These are phyloP conservation scores for Poecilia wingei DNA, from an alignment of 2,797 vertebrate genomes.

Conservation along the genomic window DNA sequence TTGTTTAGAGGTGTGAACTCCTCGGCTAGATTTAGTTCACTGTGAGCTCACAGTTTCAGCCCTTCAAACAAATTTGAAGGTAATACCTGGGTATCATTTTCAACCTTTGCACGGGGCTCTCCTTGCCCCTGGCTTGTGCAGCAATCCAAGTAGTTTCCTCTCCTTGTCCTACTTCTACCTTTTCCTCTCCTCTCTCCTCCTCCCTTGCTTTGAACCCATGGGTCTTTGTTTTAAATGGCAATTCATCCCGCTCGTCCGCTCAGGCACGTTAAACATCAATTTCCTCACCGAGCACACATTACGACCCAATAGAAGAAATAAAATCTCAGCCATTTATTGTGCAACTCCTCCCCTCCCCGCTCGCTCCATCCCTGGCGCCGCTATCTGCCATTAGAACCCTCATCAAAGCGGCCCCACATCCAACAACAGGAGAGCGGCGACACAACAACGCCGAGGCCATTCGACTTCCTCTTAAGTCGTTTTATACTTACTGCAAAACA, in stretches of 20 bases:
- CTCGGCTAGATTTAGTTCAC: slow-evolving; percentile 52
- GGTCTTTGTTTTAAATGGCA: slow-evolving; percentile 81
- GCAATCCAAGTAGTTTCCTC: slow-evolving; percentile 67
- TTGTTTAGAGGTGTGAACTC: slow-evolving; percentile 59
- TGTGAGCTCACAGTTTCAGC: slow-evolving; percentile 64
- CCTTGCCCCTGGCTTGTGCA: slow-evolving; percentile 72
- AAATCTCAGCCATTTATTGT: slow-evolving; percentile 79
- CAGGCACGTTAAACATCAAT: slow-evolving; percentile 81
- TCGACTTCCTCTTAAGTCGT: slow-evolving; percentile 82
- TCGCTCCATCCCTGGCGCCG: slow-evolving; percentile 50
- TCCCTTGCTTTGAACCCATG: slow-evolving; percentile 60
- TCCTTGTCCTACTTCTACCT: slow-evolving; percentile 68
- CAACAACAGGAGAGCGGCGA: slow-evolving; percentile 73
- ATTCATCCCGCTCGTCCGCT: slow-evolving; percentile 75
- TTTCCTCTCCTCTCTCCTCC: slow-evolving; percentile 31
- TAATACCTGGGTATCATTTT: slow-evolving; percentile 70
- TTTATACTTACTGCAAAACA: slow-evolving; percentile 85
- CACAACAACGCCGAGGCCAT: slow-evolving; percentile 76
- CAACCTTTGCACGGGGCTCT: slow-evolving; percentile 64
- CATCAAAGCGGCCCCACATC: slow-evolving; percentile 74
- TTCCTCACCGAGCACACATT: slow-evolving; percentile 80
- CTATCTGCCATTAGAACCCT: slow-evolving; percentile 68
- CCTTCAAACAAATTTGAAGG: slow-evolving; percentile 65
- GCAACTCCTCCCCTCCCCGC: slow-evolving; percentile 49
- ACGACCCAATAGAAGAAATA: slow-evolving; percentile 79